Base-by-base conservation (phyloP, 2,113 vertebrate species). In the Lophotis ruficrista region DNA sequence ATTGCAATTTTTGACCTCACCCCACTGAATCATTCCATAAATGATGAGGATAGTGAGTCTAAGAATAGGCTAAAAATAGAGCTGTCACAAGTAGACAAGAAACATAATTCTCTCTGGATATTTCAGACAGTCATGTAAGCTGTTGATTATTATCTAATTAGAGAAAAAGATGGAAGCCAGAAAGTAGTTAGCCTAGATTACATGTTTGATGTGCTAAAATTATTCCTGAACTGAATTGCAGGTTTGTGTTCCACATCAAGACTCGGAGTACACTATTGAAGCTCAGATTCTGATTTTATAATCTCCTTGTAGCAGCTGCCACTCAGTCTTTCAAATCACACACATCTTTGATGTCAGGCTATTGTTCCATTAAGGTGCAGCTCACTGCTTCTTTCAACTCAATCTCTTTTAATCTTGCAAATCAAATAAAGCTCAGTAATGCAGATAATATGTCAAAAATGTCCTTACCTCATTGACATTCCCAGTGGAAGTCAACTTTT, bases 381-480 rank as follows among this genome's bases (percentile, higher is more conserved):
- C 87, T 97, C 89, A 86, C 75, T 87, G 77, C 69, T 95, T 96
- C 66, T 95, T 95, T 97, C 48, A 79, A 81, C 83, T 90, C 72
- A 91, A 92, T 90, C 65, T 78, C 89, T 86, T 97, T 96, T 95
- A 97, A 96, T 97, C 85, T 91, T 97, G 58, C 85, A 96, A 96
- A 97, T 96, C 95, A 96, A 97, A 97, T 95, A 97, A 97, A 94
- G 69, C 89, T 98, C 95, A 95, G 83, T 80, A 97, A 97, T 95
- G 87, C 87, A 96, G 90, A 96, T 83, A 95, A 64, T 94, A 70
- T 96, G 93, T 93, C 93, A 95, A 95, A 96, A 97, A 96, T 96
- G 70, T 88, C 61, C 38, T 94, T 83, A 96, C 56, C 75, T 97
- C 94, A 97, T 95, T 98, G 97, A 91, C 87, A 96, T 97, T 97